phyloP scores from a whole-genome alignment of 2,113 vertebrate species.

The Sapayoa aenigma region DNA sequence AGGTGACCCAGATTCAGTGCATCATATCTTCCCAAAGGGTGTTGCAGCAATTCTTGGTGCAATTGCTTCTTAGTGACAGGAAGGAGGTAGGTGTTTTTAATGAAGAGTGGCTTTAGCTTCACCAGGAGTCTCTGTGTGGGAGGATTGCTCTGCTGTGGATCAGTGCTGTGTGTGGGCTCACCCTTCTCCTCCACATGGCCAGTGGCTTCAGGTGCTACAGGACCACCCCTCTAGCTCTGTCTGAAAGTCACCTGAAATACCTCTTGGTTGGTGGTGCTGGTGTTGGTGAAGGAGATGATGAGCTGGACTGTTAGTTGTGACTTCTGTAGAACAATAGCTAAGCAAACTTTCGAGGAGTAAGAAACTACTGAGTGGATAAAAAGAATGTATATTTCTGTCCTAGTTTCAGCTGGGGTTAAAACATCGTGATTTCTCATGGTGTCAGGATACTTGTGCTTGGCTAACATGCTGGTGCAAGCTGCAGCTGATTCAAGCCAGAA shows the following conservation, averaged over 20 bases:
- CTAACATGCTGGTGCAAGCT: neutral
- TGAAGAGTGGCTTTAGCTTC: neutral
- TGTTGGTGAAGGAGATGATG: neutral
- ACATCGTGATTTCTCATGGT: neutral
- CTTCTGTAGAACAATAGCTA: neutral
- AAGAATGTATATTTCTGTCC: neutral
- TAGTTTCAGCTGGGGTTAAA: neutral
- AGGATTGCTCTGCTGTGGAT: neutral
- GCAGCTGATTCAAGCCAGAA: neutral
- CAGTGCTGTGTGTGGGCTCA: neutral
- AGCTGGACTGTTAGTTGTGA: neutral
- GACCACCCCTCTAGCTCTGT: neutral
- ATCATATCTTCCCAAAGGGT: neutral
- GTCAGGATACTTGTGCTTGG: neutral
- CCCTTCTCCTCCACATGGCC: rapidly evolving
- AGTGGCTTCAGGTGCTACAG: neutral
- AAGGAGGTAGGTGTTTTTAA: slow-evolving; percentile 16
- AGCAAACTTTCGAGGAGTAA: neutral
- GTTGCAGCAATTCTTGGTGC: neutral
- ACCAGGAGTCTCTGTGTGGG: neutral
- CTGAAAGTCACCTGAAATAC: neutral
- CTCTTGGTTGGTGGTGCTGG: neutral
- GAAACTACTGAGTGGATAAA: neutral
- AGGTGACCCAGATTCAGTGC: neutral
- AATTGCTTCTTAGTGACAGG: neutral